phyloP scores from a whole-genome alignment of 1,140 invertebrate species.

The Geopemphigus sp. region DNA sequence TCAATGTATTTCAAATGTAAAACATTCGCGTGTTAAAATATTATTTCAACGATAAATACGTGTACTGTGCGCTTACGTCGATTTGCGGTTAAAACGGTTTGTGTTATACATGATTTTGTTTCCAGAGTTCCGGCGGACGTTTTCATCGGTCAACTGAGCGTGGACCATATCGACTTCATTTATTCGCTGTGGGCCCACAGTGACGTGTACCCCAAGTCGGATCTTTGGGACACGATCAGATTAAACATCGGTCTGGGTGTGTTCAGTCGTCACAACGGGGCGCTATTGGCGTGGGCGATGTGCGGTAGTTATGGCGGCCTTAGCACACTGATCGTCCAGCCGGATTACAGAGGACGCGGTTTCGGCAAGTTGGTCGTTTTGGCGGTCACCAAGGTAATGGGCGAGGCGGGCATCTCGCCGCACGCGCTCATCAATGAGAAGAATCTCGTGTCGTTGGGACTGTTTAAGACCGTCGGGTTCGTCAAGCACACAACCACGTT shows the following conservation, averaged over 20 bases:
- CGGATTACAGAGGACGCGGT: constrained; percentile 26
- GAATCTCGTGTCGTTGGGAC: constrained; percentile 17
- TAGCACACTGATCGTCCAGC: constrained; percentile 27
- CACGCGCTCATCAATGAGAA: constrained; percentile 49
- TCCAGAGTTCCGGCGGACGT: constrained; percentile 10
- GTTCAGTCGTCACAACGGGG: constrained; percentile 10
- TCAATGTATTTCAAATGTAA: too few relatives aligned
- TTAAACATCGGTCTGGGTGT: constrained; percentile 50
- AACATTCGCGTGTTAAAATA: too few relatives aligned
- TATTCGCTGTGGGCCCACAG: constrained; percentile 52
- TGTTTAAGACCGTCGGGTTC: constrained; percentile 8
- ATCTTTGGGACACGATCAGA: constrained; percentile 49
- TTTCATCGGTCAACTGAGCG: constrained; percentile 23
- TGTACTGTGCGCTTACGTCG: too few relatives aligned
- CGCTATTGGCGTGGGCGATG: constrained; percentile 51
- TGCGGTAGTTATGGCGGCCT: constrained; percentile 51
- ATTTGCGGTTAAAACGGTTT: too few relatives aligned
- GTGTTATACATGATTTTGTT: background rate
- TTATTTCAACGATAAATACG: too few relatives aligned
- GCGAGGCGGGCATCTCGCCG: constrained; percentile 34
- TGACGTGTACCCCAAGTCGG: constrained; percentile 51
- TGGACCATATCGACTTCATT: constrained; percentile 49
- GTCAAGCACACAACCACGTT: background rate
- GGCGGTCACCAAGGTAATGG: constrained; percentile 49
- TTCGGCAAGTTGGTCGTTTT: constrained; percentile 39